Evolutionary conservation across 2,888 invertebrate species (phyloP).

Genomic region (Podotricha telesiphe): DNA sequence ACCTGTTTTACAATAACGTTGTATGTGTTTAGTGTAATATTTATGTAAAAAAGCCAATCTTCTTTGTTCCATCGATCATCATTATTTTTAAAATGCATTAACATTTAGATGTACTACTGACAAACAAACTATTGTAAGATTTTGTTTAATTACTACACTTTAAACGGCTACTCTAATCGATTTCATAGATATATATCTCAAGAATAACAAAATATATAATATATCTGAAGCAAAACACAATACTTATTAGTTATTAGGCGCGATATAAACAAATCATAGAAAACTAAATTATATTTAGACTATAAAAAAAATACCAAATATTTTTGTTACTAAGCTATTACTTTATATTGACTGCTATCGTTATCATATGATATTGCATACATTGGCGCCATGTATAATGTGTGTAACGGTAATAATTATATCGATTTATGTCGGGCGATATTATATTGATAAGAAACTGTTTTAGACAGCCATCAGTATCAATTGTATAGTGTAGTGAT

Average conservation of each 20-base stretch:
- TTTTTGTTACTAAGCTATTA: neutral
- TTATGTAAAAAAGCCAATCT: too few species aligned
- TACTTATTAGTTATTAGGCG: neutral
- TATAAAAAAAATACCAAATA: neutral
- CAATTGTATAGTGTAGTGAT: constrained; percentile 33
- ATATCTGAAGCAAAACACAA: too few species aligned
- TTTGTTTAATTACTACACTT: too few species aligned
- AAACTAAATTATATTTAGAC: neutral
- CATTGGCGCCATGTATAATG: constrained; percentile 55
- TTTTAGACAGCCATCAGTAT: constrained; percentile 46
- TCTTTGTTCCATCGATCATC: too few species aligned
- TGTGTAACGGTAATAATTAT: constrained; percentile 51
- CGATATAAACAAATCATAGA: neutral
- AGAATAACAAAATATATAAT: too few species aligned
- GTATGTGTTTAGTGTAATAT: too few species aligned
- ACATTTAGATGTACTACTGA: too few species aligned
- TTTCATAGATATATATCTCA: too few species aligned
- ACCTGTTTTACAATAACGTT: too few species aligned
- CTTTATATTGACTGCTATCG: constrained; percentile 12
- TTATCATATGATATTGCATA: constrained; percentile 49
- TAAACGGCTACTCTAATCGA: too few species aligned
- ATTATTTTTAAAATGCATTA: too few species aligned
- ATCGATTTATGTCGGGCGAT: constrained; percentile 49
- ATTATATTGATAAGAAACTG: constrained; percentile 47
- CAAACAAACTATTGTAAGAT: too few species aligned